Evolutionary conservation across 2,113 vertebrate genomes (phyloP).

Genomic region (Ammodytes dubius): DNA sequence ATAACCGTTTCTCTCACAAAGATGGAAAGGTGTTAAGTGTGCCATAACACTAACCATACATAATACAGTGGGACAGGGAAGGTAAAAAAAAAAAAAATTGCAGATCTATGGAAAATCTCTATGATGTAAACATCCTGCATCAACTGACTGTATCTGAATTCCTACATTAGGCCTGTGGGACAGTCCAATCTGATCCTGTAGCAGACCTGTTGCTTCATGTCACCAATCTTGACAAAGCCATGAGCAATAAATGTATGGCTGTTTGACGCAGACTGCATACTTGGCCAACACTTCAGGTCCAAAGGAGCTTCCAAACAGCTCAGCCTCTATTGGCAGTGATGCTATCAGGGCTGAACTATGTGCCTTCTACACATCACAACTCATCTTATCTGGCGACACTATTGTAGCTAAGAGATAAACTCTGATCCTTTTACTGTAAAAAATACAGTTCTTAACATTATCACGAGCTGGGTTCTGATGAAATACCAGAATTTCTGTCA

Average conservation of each 20-base stretch:
- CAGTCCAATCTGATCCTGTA: background rate
- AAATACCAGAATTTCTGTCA: background rate
- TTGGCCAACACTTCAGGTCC: constrained; percentile 43
- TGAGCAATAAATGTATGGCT: background rate
- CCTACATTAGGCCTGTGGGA: background rate
- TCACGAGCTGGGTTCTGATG: background rate
- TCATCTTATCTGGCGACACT: constrained; percentile 23
- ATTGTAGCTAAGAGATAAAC: background rate
- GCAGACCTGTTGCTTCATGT: background rate
- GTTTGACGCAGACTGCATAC: background rate
- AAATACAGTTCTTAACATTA: background rate
- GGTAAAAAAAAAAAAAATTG: background rate
- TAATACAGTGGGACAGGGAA: no score
- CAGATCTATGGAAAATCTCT: background rate
- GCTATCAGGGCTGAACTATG: constrained; percentile 55
- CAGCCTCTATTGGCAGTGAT: background rate
- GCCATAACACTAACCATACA: no score
- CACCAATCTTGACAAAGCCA: background rate
- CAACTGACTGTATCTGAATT: background rate
- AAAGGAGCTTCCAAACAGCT: constrained; percentile 57
- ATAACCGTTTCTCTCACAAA: no score
- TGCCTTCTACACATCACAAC: constrained; percentile 16
- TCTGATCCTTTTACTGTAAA: background rate
- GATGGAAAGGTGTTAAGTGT: no score
- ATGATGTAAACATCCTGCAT: background rate